Evolutionary conservation across 2,113 vertebrate species (phyloP).

Genomic region (Phylloscopus whistleri): DNA sequence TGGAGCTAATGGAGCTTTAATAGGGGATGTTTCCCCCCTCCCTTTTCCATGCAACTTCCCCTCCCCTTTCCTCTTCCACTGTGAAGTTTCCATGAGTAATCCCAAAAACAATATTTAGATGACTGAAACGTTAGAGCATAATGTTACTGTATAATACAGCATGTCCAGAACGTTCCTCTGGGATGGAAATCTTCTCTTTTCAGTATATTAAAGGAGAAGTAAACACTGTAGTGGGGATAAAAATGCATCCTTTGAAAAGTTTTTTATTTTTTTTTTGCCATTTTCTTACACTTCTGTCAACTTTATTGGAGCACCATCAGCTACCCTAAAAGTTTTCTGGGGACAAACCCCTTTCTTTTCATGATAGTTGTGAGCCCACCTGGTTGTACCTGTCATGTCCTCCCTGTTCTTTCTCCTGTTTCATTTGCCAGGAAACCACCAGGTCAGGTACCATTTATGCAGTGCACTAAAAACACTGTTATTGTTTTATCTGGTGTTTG

Average conservation of each 20-base stretch:
- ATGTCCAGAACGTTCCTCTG: background rate
- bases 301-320: background rate
- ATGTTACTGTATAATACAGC: background rate
- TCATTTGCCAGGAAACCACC: background rate
- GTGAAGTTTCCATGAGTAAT: constrained; percentile 37
- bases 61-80: constrained; percentile 12
- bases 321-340: background rate
- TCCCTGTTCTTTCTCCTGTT: background rate
- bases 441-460: background rate
- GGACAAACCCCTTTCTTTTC: background rate
- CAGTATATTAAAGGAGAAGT: background rate
- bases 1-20: constrained; percentile 12
- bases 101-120: constrained; percentile 35
- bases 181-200: constrained; percentile 36
- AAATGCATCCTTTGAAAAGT: background rate
- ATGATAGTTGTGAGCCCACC: too few relatives aligned
- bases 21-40: background rate
- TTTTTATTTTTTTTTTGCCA: background rate
- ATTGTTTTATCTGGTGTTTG: background rate
- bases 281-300: background rate
- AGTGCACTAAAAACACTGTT: background rate
- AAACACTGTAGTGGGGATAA: background rate
- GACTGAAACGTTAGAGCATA: background rate
- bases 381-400: background rate
- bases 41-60: background rate